These are phyloP conservation scores for Phalanger gymnotis DNA, from an alignment of 2,797 vertebrate genomes.

Conservation along the genomic window DNA sequence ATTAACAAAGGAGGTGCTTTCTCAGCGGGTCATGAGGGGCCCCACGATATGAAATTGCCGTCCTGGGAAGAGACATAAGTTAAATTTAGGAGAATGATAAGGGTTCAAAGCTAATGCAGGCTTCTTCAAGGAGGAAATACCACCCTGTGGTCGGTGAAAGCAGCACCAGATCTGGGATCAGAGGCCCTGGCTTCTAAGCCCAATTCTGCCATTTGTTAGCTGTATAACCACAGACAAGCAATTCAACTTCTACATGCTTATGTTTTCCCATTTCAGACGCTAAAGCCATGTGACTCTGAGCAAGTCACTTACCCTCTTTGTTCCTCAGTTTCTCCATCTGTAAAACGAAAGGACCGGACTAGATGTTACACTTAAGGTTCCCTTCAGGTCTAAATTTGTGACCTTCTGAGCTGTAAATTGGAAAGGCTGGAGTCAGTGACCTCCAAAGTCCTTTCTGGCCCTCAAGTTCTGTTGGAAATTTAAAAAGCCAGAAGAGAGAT, in stretches of 20 bases:
- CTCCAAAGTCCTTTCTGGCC: background rate
- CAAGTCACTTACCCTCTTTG: background rate
- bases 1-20: background rate
- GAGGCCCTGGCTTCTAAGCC: background rate
- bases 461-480: background rate
- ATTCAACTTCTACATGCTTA: background rate
- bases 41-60: background rate
- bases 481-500: background rate
- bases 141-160: background rate
- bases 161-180: background rate
- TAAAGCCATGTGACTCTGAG: background rate
- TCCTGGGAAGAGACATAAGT: background rate
- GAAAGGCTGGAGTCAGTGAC: background rate
- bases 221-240: background rate
- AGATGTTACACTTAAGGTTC: background rate
- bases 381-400: background rate
- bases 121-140: background rate
- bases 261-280: background rate
- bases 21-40: background rate
- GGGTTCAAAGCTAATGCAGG: background rate
- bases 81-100: background rate
- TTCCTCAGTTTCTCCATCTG: background rate
- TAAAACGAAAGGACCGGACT: background rate
- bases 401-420: background rate
- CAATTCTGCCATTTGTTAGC: background rate